These are phyloP conservation scores for Chironomus striatipennis DNA, from an alignment of 1,140 invertebrate species.

Conservation along the genomic window DNA sequence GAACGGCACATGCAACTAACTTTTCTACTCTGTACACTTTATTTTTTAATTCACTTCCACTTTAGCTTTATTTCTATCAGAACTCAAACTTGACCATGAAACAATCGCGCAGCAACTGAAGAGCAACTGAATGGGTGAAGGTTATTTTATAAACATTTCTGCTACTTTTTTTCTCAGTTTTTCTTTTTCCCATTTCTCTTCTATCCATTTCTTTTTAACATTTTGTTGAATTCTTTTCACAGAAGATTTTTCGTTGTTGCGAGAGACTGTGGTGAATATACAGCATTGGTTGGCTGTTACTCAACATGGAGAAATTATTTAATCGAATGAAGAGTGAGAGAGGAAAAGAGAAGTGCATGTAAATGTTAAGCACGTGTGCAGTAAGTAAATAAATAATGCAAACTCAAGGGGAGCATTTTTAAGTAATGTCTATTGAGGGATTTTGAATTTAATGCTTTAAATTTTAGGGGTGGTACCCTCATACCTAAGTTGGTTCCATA, in stretches of 20 bases:
- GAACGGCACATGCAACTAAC: background rate
- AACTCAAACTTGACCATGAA: constrained; percentile 2
- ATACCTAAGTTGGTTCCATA: background rate
- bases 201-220: background rate
- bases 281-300: background rate
- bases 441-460: background rate
- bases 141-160: constrained; percentile 6
- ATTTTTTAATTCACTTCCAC: background rate
- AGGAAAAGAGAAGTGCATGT: background rate
- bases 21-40: background rate
- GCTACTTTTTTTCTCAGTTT: constrained; percentile 8
- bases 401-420: background rate
- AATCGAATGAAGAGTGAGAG: background rate
- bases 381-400: background rate
- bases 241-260: background rate
- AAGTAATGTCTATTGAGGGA: background rate
- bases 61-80: constrained; percentile 5
- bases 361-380: background rate
- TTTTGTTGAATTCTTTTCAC: background rate
- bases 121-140: background rate
- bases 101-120: constrained; percentile 11
- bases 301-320: background rate
- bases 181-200: constrained; percentile 13
- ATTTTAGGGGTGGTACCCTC: background rate
- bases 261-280: background rate